phyloP scores from a whole-genome alignment of 2,113 vertebrate species.

The Rhinoderma darwinii region DNA sequence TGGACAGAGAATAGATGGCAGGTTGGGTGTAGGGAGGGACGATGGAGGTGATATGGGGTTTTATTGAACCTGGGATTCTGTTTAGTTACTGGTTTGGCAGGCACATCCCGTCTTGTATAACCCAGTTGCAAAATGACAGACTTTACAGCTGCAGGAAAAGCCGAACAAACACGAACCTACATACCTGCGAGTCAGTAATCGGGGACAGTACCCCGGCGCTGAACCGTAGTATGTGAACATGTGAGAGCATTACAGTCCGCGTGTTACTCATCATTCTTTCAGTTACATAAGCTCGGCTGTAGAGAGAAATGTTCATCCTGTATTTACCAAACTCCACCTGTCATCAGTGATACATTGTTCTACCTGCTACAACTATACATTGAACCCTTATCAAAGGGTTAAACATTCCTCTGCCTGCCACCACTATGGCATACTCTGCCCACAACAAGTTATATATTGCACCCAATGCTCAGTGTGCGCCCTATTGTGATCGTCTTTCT shows the following conservation, averaged over 20 bases:
- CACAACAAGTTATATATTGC: background rate
- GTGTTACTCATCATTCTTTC: background rate
- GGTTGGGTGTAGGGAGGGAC: slow-evolving; percentile 63
- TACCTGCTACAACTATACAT: background rate
- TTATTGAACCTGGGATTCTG: background rate
- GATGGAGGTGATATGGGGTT: slow-evolving; percentile 67
- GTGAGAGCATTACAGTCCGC: background rate
- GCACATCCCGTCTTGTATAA: slow-evolving; percentile 20
- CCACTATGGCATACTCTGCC: background rate
- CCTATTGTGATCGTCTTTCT: too few species aligned
- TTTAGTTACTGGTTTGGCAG: slow-evolving; percentile 17
- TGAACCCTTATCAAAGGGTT: background rate
- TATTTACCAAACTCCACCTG: background rate
- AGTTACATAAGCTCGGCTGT: background rate
- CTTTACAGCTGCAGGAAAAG: slow-evolving; percentile 26
- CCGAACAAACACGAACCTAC: slow-evolving; percentile 4
- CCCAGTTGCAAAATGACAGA: slow-evolving; percentile 11
- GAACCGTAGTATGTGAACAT: background rate
- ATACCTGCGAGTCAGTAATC: background rate
- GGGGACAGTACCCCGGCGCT: background rate
- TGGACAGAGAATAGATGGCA: background rate
- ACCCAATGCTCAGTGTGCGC: background rate
- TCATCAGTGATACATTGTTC: background rate
- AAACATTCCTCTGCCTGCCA: background rate
- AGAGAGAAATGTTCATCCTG: background rate